Conservation (phyloP, 2,888 invertebrate species). For the Drosophila helvetica region DNA sequence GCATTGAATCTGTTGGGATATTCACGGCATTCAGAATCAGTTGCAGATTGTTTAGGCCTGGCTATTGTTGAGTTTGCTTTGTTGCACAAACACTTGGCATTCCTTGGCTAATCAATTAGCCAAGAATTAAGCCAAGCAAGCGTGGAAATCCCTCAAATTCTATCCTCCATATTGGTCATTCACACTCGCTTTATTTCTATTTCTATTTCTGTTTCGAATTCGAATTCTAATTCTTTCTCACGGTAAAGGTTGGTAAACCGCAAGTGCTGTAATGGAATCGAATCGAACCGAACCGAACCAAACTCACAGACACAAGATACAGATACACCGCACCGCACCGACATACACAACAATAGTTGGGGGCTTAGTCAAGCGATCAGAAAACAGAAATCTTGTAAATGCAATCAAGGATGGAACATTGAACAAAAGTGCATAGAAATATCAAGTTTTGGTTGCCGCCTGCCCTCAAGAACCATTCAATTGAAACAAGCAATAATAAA, state of each 20-base stretch:
- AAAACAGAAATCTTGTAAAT: slow-evolving; percentile 68
- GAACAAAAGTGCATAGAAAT: slow-evolving; percentile 48
- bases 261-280: slow-evolving; percentile 62
- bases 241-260: slow-evolving; percentile 50
- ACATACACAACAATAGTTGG: slow-evolving; percentile 17
- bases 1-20: too few species aligned
- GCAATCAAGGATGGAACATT: slow-evolving; percentile 69
- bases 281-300: too few species aligned
- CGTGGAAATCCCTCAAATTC: slow-evolving; percentile 42
- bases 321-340: slow-evolving; percentile 34
- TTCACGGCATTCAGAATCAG: not conserved
- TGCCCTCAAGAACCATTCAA: slow-evolving; percentile 50
- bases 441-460: slow-evolving; percentile 42
- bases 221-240: slow-evolving; percentile 43
- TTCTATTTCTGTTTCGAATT: slow-evolving; percentile 27
- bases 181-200: slow-evolving; percentile 43
- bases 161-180: slow-evolving; percentile 68
- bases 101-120: slow-evolving; percentile 24
- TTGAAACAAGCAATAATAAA: slow-evolving; percentile 30
- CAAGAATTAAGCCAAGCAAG: slow-evolving; percentile 21
- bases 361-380: slow-evolving; percentile 66
- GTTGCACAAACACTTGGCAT: slow-evolving; percentile 1
- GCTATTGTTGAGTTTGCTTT: slow-evolving; percentile 7
- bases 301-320: slow-evolving; percentile 2
- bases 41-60: not conserved